Conservation (phyloP, 2,888 invertebrate genomes). For the Rhabditoides inermis region DNA sequence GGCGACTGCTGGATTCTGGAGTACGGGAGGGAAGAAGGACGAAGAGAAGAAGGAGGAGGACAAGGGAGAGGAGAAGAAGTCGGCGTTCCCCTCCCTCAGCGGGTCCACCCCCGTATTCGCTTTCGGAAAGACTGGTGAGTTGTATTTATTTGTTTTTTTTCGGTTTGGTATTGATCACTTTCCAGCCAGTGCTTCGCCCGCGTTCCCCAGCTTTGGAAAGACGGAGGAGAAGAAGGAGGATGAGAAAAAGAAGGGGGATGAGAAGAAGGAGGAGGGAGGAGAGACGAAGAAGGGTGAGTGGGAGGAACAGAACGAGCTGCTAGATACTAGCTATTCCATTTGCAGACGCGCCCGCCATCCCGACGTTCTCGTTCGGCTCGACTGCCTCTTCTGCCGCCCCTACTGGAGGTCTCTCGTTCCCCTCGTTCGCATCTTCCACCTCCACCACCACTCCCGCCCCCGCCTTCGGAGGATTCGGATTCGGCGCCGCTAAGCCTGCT, state of each 20-base stretch:
- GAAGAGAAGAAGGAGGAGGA: slow-evolving; percentile 1
- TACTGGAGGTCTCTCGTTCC: slow-evolving; percentile 3
- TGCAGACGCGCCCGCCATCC: too few relatives aligned
- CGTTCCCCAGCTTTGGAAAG: neutral
- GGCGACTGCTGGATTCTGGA: slow-evolving; percentile 6
- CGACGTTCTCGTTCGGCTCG: too few relatives aligned
- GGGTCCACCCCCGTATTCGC: neutral
- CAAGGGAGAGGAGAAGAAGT: slow-evolving; percentile 1
- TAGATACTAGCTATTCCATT: too few relatives aligned
- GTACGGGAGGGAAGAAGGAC: too few relatives aligned
- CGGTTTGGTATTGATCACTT: too few relatives aligned
- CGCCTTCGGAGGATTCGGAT: slow-evolving; percentile 5
- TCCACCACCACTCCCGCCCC: neutral
- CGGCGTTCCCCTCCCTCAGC: neutral
- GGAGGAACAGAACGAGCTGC: too few relatives aligned
- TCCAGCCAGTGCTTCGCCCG: too few relatives aligned
- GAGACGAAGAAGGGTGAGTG: too few relatives aligned
- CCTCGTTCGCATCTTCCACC: too few relatives aligned
- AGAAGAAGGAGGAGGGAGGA: neutral
- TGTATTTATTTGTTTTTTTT: too few relatives aligned
- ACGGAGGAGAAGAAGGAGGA: slow-evolving; percentile 7
- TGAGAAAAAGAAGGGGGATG: neutral
- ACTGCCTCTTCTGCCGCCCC: neutral
- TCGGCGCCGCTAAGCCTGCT: slow-evolving; percentile 10
- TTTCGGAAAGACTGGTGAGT: too few relatives aligned